Percentiles rank a stretch among this genome's conserved stretches.
Evolutionary conservation across 2,113 vertebrate species (phyloP).

Genomic region (Sylvicapra grimmia): DNA sequence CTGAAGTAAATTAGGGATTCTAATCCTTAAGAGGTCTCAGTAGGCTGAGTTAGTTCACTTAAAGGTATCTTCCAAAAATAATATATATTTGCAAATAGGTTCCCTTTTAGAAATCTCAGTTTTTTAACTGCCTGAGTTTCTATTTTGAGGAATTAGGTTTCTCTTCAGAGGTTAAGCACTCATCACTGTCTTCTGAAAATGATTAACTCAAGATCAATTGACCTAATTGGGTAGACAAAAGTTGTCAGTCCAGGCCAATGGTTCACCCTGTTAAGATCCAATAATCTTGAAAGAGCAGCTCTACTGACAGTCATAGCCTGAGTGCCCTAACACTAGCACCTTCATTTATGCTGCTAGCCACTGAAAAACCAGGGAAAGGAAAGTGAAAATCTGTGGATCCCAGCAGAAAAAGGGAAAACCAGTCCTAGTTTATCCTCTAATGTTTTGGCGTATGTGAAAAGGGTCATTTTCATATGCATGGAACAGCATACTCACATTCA

Average conservation of each 20-base stretch:
- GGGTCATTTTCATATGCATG: neutral
- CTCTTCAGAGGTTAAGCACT: neutral
- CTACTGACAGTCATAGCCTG: neutral
- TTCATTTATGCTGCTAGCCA: neutral
- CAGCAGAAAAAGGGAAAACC: neutral
- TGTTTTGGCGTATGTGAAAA: neutral
- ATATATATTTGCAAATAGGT: neutral
- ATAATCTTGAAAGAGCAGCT: neutral
- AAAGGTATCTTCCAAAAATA: neutral
- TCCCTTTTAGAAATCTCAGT: neutral
- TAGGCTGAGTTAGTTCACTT: neutral
- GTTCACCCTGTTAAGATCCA: neutral
- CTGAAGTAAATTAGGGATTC: neutral
- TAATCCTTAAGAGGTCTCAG: neutral
- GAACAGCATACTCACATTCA: neutral
- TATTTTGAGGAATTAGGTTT: neutral
- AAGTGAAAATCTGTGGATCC: neutral
- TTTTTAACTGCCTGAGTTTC: neutral
- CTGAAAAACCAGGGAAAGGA: neutral
- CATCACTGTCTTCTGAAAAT: neutral
- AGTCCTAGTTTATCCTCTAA: neutral
- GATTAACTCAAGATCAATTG: neutral
- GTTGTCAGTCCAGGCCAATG: neutral
- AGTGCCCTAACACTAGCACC: neutral
- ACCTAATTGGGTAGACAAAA: neutral